Percentiles rank a stretch among this genome's conserved stretches.
phyloP scores from a whole-genome alignment of 1,140 invertebrate species.

The Asbolus verrucosus region DNA sequence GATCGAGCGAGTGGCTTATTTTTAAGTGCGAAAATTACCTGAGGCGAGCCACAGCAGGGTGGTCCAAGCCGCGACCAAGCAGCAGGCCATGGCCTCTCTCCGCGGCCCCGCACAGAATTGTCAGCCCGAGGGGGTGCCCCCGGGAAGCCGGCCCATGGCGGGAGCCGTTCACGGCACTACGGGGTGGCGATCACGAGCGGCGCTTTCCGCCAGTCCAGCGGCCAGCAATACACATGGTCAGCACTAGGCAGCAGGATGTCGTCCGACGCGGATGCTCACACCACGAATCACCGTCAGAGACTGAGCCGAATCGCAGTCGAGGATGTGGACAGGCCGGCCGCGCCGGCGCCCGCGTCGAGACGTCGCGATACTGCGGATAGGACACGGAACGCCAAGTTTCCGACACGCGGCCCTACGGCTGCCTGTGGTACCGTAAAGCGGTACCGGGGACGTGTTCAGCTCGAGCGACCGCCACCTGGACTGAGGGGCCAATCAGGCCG shows the following conservation, averaged over 20 bases:
- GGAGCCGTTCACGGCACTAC: slow-evolving; percentile 38
- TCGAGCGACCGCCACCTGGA: slow-evolving; percentile 21
- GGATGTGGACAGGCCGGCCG: slow-evolving; percentile 43
- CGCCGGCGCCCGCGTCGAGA: slow-evolving; percentile 46
- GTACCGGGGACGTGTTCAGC: slow-evolving; percentile 17
- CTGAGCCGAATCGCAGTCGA: slow-evolving; percentile 46
- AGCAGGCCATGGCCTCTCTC: slow-evolving; percentile 56
- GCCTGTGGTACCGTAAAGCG: background rate
- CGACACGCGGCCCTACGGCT: background rate
- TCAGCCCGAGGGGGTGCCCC: slow-evolving; percentile 55
- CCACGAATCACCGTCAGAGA: slow-evolving; percentile 49
- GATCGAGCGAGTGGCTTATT: background rate
- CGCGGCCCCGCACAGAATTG: slow-evolving; percentile 53
- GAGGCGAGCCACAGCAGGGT: slow-evolving; percentile 59
- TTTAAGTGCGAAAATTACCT: slow-evolving; percentile 49
- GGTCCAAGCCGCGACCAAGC: slow-evolving; percentile 57
- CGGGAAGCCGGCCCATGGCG: slow-evolving; percentile 53
- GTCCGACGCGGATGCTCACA: slow-evolving; percentile 38
- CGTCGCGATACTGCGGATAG: slow-evolving; percentile 46
- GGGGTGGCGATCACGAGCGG: slow-evolving; percentile 23
- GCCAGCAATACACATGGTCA: slow-evolving; percentile 51
- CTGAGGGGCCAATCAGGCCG: background rate
- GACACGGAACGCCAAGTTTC: background rate
- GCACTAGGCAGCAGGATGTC: slow-evolving; percentile 46
- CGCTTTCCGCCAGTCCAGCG: slow-evolving; percentile 9